These are phyloP conservation scores for Eupithecia insigniata DNA, from an alignment of 2,888 invertebrate genomes.

Conservation along the genomic window DNA sequence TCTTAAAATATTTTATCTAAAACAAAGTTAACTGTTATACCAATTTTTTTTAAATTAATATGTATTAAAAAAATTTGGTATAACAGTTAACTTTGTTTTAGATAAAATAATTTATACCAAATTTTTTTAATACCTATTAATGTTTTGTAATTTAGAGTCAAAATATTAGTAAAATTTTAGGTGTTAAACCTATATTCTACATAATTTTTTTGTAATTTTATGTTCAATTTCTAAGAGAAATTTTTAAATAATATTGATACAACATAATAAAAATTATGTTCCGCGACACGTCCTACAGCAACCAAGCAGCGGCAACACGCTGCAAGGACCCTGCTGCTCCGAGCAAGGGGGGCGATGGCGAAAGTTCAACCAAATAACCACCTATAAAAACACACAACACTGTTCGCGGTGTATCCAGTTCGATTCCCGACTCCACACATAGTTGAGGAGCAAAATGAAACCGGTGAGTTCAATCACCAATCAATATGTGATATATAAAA, in stretches of 20 bases:
- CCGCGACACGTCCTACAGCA: constrained; percentile 70
- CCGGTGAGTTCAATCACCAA: constrained; percentile 72
- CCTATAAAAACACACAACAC: constrained; percentile 81
- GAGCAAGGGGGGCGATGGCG: constrained; percentile 78
- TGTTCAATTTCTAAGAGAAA: not conserved
- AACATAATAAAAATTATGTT: constrained; percentile 38
- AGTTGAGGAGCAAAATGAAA: constrained; percentile 80
- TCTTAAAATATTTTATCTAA: not conserved
- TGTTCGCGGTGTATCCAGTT: constrained; percentile 74
- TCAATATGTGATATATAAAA: constrained; percentile 18
- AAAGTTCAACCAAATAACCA: constrained; percentile 82
- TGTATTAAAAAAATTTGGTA: too few relatives aligned
- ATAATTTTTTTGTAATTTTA: not conserved
- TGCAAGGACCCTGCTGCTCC: constrained; percentile 70
- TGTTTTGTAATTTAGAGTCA: too few relatives aligned
- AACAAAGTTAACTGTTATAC: not conserved
- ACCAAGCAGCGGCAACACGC: constrained; percentile 63
- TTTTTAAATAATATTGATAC: not conserved
- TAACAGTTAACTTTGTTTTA: too few relatives aligned
- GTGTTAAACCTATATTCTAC: not conserved
- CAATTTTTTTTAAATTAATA: too few relatives aligned
- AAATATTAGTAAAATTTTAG: too few relatives aligned
- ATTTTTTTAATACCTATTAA: too few relatives aligned
- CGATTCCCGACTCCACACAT: constrained; percentile 76
- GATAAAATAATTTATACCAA: too few relatives aligned